Base-by-base conservation (phyloP, 2,888 invertebrate genomes). In the Volucella inflata region DNA sequence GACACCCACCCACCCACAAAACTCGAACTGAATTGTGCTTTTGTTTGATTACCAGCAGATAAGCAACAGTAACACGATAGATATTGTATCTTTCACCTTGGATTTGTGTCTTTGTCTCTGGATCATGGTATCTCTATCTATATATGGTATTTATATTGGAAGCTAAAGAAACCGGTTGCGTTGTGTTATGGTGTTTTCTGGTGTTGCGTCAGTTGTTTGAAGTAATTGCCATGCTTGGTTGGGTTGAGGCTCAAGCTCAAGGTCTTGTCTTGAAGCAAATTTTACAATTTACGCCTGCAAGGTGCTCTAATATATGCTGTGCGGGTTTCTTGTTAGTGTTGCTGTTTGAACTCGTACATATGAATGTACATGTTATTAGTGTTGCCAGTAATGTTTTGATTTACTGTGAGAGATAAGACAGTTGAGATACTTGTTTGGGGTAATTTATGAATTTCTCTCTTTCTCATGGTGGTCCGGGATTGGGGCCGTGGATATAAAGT, bases 161-260 rank as follows among this genome's bases (percentile, higher is more conserved):
- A 70, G 68, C 77, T 77, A 62, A 62, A 40, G 53, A 70, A 74
- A 70, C 77, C 77, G 55, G 77, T 55, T 51, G 36, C 30, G 0
- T 30, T 4, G 1, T 21, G 21, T 21, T 21, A 2, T 44, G 60
- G n/a, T 8, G 12, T 48, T 8, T 12, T 14, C 8, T 60, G 60
- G 60, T 44, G 44, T 70, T 60, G 46, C 68, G 67, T 62, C 55
- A 72, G 57, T 6, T 51, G 14, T 55, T 17, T 68, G 42, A n/a
- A 40, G 40, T 53, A 14, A 11, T 42, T 17, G 17, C n/a, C 53
- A 53, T 51, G 36, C 65, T 50, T 21, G 42, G 53, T 38, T 16
- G 44, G n/a, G 11, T 36, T 48, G 16, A n/a, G 14, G 48, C 64
- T 53, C 77, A 77, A 77, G 68, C 77, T 77, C 77, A 77, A 77